Evolutionary conservation across 1,140 invertebrate species (phyloP).

Genomic region (Scaptomyza pallida): DNA sequence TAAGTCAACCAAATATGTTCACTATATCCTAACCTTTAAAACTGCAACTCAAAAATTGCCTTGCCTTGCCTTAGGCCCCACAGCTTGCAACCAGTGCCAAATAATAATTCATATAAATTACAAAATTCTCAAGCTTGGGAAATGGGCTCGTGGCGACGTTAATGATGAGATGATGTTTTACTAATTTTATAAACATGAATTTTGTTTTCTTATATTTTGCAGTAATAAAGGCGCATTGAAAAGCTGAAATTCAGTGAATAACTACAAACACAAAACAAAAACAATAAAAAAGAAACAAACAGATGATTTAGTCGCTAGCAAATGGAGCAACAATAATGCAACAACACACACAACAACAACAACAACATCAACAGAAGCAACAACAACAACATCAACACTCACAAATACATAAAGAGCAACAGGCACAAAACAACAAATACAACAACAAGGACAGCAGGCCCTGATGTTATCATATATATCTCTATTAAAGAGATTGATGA

Average conservation of each 20-base stretch:
- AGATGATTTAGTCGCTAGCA: slow-evolving; percentile 66
- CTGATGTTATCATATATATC: slow-evolving; percentile 19
- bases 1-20: slow-evolving; percentile 54
- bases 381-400: slow-evolving; percentile 57
- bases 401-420: slow-evolving; percentile 39
- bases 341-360: slow-evolving; percentile 50
- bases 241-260: slow-evolving; percentile 83
- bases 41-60: not conserved
- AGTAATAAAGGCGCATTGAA: slow-evolving; percentile 84
- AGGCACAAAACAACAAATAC: slow-evolving; percentile 1
- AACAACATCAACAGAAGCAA: slow-evolving; percentile 60
- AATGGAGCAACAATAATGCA: slow-evolving; percentile 35
- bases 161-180: not conserved
- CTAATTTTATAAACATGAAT: not conserved
- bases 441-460: slow-evolving; percentile 32
- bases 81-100: not conserved
- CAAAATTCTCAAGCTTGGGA: not conserved
- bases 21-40: not conserved
- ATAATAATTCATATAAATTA: slow-evolving; percentile 1
- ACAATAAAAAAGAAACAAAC: slow-evolving; percentile 72
- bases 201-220: slow-evolving; percentile 48
- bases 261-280: slow-evolving; percentile 79
- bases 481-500: slow-evolving; percentile 10
- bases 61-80: slow-evolving; percentile 3
- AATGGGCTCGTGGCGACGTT: not conserved